Conservation (phyloP, 2,797 vertebrate genomes). For the Mallotus villosus region DNA sequence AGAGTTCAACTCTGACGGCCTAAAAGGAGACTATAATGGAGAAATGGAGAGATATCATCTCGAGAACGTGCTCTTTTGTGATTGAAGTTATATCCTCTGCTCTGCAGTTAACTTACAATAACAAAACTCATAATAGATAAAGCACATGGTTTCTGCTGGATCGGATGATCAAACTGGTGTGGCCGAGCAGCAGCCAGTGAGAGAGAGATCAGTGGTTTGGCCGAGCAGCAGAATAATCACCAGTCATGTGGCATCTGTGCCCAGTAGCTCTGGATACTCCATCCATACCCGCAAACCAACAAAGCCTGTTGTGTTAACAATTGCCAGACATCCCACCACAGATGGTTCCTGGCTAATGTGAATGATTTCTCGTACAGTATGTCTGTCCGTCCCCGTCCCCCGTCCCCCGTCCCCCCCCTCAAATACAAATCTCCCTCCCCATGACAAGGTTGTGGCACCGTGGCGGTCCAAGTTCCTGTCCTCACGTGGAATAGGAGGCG, state of each 20-base stretch:
- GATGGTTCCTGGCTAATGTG: conserved; percentile 20
- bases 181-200: conserved; percentile 1
- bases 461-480: too few species aligned
- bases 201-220: conserved; percentile 14
- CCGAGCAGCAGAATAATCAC: conserved; percentile 18
- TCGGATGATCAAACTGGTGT: neutral
- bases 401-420: too few species aligned
- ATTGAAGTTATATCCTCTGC: neutral
- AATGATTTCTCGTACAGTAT: conserved; percentile 1
- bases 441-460: too few species aligned
- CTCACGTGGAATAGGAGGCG: too few species aligned
- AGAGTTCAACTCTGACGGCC: neutral
- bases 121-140: neutral
- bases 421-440: neutral
- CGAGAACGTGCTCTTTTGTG: neutral
- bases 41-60: neutral
- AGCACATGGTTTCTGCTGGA: neutral
- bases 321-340: conserved; percentile 16
- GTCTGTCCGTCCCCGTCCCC: too few species aligned
- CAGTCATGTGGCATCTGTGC: conserved; percentile 21
- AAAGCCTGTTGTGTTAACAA: conserved; percentile 13
- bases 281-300: neutral
- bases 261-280: neutral
- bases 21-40: neutral
- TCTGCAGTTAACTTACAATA: neutral